These are phyloP conservation scores for Arothron firmamentum DNA, from an alignment of 2,113 vertebrate genomes.

Conservation along the genomic window DNA sequence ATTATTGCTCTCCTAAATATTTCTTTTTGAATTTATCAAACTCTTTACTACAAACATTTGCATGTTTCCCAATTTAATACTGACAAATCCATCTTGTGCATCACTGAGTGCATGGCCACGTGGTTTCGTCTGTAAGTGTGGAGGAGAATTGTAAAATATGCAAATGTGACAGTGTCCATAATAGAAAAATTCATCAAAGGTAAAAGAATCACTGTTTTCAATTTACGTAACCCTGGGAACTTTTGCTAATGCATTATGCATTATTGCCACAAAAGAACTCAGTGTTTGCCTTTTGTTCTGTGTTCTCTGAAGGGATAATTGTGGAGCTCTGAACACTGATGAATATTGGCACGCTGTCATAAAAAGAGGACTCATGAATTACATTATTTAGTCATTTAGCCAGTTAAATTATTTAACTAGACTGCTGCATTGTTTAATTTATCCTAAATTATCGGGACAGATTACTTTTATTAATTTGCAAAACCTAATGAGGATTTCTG, in stretches of 20 bases:
- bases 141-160: not conserved
- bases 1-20: not conserved
- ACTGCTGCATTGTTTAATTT: conserved; percentile 6
- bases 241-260: conserved; percentile 47
- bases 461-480: no score
- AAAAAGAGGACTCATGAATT: conserved; percentile 29
- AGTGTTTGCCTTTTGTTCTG: conserved; percentile 41
- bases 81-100: no score
- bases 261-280: conserved; percentile 18
- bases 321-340: conserved; percentile 41
- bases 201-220: conserved; percentile 15
- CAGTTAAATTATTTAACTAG: conserved; percentile 19
- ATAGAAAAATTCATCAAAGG: conserved; percentile 46
- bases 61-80: no score
- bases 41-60: not conserved
- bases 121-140: no score
- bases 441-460: no score
- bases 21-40: not conserved
- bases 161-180: not conserved
- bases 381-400: conserved; percentile 28
- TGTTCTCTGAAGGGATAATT: conserved; percentile 35
- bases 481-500: not conserved
- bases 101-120: no score
- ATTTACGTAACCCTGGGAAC: conserved; percentile 29
- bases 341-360: conserved; percentile 9